phyloP scores from a whole-genome alignment of 1,140 invertebrate species.

The Portunus trituberculatus region DNA sequence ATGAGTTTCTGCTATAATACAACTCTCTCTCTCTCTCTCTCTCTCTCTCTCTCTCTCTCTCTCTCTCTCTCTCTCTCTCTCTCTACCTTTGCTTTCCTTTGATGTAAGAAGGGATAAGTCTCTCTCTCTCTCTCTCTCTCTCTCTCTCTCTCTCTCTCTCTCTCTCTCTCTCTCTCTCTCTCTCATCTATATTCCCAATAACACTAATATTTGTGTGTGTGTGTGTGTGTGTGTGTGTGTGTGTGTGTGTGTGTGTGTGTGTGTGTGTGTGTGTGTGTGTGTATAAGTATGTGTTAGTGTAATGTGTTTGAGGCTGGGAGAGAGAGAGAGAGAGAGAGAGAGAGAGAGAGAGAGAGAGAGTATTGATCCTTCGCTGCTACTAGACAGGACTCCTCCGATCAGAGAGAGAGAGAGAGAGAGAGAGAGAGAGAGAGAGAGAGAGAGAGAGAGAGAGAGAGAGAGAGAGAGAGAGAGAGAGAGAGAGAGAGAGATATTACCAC shows the following conservation, averaged over 20 bases:
- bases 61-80: slow-evolving; percentile 45
- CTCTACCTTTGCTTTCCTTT: neutral
- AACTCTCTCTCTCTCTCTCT: neutral
- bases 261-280: too few species aligned
- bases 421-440: neutral
- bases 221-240: too few species aligned
- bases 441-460: slow-evolving; percentile 18
- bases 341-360: neutral
- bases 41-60: slow-evolving; percentile 45
- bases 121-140: neutral
- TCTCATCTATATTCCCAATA: too few species aligned
- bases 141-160: neutral
- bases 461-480: neutral
- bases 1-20: neutral
- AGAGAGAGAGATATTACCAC: neutral
- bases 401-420: slow-evolving; percentile 50
- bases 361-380: too few species aligned
- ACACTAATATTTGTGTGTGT: too few species aligned
- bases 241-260: too few species aligned
- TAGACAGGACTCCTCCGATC: too few species aligned
- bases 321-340: too few species aligned
- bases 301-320: too few species aligned
- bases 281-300: neutral
- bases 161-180: too few species aligned
- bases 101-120: too few species aligned